Evolutionary conservation across 2,113 vertebrate genomes (phyloP), one percentile per base, ranked within the genome.

Genomic region (human): DNA sequence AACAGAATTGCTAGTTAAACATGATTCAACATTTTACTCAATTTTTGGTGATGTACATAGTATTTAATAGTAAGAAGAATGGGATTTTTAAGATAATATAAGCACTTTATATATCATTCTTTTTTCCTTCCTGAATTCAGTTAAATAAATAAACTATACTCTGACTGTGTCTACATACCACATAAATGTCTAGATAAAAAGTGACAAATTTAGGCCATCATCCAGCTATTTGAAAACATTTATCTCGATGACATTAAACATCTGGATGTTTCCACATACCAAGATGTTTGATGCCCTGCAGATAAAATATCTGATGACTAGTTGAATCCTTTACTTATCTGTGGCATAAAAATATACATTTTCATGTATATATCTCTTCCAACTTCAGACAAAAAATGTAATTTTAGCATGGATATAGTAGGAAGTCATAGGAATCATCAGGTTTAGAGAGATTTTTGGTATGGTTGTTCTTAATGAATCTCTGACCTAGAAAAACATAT

Each of bases 241-340:
- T 96, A 96, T 96, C 94, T 96, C 88, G 92, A 96, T 97, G 96
- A 93, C 86, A 96, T 88, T 96, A 97, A 97, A 96, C 96, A 97
- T 97, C 94, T 97, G 96, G 80, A 87, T 96, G 86, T 90, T 97
- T 91, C 80, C 48, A 98, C 97, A 98, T 93, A 97, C 64, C 61
- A 96, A 93, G 75, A 96, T 87, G 86, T 52, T 81, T 89, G 22
- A 81, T 95, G 81, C 89, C 90, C 89, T 93, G 23, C 75, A 98
- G 82, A 86, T 87, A 89, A 95, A 91, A 84, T 61, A 64, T 50
- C 73, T 64, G 48, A 93, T 92, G 61, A 81, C 25, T 97, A 70
- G 90, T 12, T 94, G 27, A 66, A 68, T 48, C 12, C 86, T 91
- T 96, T 32, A 66, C 66, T 59, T 81, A 85, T 95, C 57, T 85